Evolutionary conservation across 1,140 invertebrate species (phyloP).

Genomic region (Maniola jurtina): DNA sequence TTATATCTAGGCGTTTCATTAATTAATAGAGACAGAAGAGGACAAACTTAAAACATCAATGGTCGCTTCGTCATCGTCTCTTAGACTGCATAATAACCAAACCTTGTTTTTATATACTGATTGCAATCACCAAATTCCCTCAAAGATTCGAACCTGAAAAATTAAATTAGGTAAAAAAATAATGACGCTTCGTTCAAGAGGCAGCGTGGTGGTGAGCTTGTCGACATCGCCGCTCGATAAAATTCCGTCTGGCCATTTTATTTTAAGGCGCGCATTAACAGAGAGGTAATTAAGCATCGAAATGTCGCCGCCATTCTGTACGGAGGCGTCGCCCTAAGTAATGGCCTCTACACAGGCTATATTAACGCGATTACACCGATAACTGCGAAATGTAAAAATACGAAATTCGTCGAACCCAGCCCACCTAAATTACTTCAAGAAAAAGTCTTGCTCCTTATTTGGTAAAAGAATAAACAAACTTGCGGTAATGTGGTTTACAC

Average conservation of each 20-base stretch:
- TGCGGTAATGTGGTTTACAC: background rate
- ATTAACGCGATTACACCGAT: conserved; percentile 39
- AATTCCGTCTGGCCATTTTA: conserved; percentile 60
- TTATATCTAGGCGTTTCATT: too few relatives aligned
- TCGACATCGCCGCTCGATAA: conserved; percentile 44
- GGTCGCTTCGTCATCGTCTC: too few relatives aligned
- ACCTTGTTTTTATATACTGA: conserved; percentile 12
- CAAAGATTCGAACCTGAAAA: conserved; percentile 18
- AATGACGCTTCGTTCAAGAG: conserved; percentile 25
- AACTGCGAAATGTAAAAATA: conserved; percentile 37
- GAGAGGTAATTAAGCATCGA: conserved; percentile 67
- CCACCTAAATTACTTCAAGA: conserved; percentile 1
- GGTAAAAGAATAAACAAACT: conserved; percentile 4
- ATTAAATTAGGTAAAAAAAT: conserved; percentile 30
- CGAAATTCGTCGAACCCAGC: conserved; percentile 22
- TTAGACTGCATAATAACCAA: background rate
- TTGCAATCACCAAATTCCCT: conserved; percentile 14
- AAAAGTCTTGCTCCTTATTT: background rate
- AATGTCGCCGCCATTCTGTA: conserved; percentile 51
- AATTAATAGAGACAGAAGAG: too few relatives aligned
- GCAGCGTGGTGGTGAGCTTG: conserved; percentile 24
- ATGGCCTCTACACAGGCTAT: conserved; percentile 42
- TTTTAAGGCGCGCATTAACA: conserved; percentile 64
- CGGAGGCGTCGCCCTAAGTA: conserved; percentile 58
- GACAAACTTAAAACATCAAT: too few relatives aligned